phyloP scores from a whole-genome alignment of 2,888 invertebrate species.

The Allophyes oxyacanthae region DNA sequence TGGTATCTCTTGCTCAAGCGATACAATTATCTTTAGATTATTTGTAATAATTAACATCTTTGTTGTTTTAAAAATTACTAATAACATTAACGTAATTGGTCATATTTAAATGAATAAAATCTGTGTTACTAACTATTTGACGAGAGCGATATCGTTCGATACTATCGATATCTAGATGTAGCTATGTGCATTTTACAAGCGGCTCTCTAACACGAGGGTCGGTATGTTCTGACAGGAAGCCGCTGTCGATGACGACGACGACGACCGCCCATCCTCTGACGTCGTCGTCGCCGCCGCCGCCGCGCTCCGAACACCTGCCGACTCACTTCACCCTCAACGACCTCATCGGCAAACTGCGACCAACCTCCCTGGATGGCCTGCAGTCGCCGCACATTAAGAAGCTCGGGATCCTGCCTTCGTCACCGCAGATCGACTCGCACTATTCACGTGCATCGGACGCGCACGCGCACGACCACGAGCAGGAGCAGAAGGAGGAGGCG shows the following conservation, averaged over 20 bases:
- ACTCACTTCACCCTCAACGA: constrained; percentile 88
- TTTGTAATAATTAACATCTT: constrained; percentile 28
- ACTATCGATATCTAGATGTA: constrained; percentile 7
- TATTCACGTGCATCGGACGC: constrained; percentile 88
- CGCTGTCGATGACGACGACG: constrained; percentile 88
- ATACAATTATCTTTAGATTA: constrained; percentile 51
- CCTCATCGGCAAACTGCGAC: constrained; percentile 88
- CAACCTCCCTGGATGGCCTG: constrained; percentile 85
- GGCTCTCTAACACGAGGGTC: constrained; percentile 81
- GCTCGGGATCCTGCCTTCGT: constrained; percentile 83
- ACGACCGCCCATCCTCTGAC: constrained; percentile 88
- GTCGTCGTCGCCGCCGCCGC: constrained; percentile 88
- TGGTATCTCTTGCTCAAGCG: constrained; percentile 85
- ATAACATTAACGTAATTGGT: constrained; percentile 25
- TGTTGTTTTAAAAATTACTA: constrained; percentile 40
- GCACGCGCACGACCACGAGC: constrained; percentile 81
- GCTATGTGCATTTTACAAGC: constrained; percentile 52
- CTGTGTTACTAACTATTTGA: constrained; percentile 3
- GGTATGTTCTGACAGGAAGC: constrained; percentile 83
- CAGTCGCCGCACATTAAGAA: constrained; percentile 86
- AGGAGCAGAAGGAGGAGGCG: constrained; percentile 81
- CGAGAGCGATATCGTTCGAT: constrained; percentile 6
- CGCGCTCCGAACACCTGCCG: constrained; percentile 87
- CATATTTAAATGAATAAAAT: constrained; percentile 1
- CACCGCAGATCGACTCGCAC: constrained; percentile 90